phyloP scores from a whole-genome alignment of 2,113 vertebrate species.

The Eretmochelys imbricata region DNA sequence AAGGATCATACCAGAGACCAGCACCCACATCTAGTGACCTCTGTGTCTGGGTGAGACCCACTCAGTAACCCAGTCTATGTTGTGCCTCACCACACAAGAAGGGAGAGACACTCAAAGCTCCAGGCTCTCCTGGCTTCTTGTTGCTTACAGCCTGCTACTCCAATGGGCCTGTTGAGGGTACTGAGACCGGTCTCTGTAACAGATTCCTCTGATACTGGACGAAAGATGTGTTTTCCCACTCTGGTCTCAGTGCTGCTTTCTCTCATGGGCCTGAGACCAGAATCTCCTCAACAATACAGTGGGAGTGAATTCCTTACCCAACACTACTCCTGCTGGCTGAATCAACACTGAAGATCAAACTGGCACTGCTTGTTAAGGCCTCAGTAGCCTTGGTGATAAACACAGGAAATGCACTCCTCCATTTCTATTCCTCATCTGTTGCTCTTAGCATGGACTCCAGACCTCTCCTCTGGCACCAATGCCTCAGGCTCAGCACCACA shows the following conservation, averaged over 20 bases:
- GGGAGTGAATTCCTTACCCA: not conserved
- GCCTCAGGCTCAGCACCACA: not conserved
- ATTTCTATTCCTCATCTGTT: not conserved
- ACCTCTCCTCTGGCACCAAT: not conserved
- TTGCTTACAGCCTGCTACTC: not conserved
- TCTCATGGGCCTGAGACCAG: not conserved
- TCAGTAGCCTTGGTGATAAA: not conserved
- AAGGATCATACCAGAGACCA: not conserved
- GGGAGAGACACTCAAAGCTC: too few species aligned
- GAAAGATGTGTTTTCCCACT: not conserved
- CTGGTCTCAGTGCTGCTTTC: not conserved
- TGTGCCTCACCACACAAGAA: too few species aligned
- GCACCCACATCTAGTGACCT: too few species aligned
- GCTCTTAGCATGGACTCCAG: not conserved
- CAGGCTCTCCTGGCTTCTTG: too few species aligned
- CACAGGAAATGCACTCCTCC: not conserved
- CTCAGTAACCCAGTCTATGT: too few species aligned
- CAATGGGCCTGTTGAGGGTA: not conserved
- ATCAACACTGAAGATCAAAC: not conserved
- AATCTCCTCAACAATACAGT: not conserved
- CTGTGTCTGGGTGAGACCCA: too few species aligned
- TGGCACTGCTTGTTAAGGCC: not conserved
- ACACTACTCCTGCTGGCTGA: not conserved
- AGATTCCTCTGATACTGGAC: not conserved
- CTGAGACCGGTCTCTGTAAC: not conserved